Evolutionary conservation across 2,797 vertebrate species (phyloP).

Genomic region (Pseudocheirus occidentalis): DNA sequence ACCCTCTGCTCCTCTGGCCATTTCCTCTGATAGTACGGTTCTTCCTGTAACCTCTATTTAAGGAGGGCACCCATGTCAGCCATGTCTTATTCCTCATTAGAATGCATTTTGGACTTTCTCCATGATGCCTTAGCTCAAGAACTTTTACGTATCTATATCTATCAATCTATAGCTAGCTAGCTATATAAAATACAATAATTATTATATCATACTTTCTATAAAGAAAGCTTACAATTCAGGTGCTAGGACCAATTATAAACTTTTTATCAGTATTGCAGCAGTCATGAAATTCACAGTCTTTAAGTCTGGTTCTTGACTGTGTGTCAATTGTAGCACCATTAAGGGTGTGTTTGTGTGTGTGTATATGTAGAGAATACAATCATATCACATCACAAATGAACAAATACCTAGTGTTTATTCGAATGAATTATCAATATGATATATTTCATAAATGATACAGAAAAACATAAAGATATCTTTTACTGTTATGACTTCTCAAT

Average conservation of each 20-base stretch:
- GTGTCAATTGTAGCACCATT: not conserved
- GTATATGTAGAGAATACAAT: not conserved
- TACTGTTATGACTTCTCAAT: not conserved
- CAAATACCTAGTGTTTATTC: not conserved
- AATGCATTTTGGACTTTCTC: not conserved
- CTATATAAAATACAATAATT: too few relatives aligned
- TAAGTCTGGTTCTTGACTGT: not conserved
- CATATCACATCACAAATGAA: not conserved
- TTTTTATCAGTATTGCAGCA: not conserved
- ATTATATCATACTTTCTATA: not conserved
- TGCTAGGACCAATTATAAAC: not conserved
- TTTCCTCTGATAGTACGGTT: not conserved
- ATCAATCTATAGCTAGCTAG: too few relatives aligned
- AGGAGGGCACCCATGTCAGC: not conserved
- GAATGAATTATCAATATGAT: not conserved
- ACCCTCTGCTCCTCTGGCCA: not conserved
- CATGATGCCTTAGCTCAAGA: not conserved
- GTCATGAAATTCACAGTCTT: not conserved
- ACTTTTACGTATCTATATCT: too few relatives aligned
- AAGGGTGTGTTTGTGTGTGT: not conserved
- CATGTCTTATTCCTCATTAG: not conserved
- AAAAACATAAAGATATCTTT: not conserved
- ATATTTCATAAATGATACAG: not conserved
- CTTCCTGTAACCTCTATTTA: not conserved
- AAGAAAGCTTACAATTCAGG: conserved; percentile 8